Evolutionary conservation across 2,113 vertebrate species (phyloP).

Genomic region (Chlorodrepanis virens): DNA sequence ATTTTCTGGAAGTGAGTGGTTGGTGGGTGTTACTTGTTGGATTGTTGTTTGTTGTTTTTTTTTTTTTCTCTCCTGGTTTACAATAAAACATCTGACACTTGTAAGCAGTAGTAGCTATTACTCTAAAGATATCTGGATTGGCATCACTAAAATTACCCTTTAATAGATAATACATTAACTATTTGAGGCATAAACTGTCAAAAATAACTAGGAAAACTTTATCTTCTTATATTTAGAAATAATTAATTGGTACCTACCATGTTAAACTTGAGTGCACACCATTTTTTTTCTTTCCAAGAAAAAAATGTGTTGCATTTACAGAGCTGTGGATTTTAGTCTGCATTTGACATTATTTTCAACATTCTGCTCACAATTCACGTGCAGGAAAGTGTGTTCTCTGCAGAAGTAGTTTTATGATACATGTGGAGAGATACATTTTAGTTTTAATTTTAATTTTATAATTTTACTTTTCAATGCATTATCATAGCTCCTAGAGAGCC

Average conservation of each 20-base stretch:
- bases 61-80: not conserved
- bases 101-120: not conserved
- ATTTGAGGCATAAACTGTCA: not conserved
- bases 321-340: not conserved
- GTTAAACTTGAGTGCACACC: not conserved
- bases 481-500: not conserved
- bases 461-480: not conserved
- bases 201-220: not conserved
- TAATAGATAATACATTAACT: not conserved
- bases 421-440: not conserved
- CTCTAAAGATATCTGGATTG: not conserved
- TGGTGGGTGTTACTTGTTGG: not conserved
- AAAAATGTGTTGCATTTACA: not conserved
- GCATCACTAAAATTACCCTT: not conserved
- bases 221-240: not conserved
- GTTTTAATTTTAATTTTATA: not conserved
- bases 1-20: not conserved
- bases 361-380: not conserved
- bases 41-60: not conserved
- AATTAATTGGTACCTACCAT: not conserved
- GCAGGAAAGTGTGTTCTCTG: not conserved
- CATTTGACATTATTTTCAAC: not conserved
- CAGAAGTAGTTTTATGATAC: not conserved
- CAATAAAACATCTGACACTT: conserved; percentile 2
- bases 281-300: not conserved